Evolutionary conservation across 2,888 invertebrate species (phyloP).

Genomic region (Drosophila demipolita): DNA sequence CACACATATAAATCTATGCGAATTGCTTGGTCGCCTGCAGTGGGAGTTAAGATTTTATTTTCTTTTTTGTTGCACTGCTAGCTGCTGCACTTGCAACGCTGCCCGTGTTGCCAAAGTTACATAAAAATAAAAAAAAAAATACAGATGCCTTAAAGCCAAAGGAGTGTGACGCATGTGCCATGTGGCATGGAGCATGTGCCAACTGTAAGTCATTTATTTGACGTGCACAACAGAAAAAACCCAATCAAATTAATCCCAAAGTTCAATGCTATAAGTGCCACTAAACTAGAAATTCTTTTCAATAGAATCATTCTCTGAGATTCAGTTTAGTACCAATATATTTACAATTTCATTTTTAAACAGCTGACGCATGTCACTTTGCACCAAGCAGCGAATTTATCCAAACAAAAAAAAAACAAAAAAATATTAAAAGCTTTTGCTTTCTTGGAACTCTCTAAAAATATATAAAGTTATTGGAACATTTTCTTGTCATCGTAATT

Average conservation of each 20-base stretch:
- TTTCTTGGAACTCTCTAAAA: constrained; percentile 7
- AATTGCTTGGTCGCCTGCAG: constrained; percentile 7
- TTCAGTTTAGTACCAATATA: background rate
- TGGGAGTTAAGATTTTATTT: constrained; percentile 16
- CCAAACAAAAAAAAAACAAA: background rate
- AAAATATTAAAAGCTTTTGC: background rate
- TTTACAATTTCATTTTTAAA: background rate
- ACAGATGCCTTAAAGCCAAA: background rate
- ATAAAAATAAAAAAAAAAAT: constrained; percentile 12
- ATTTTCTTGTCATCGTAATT: background rate
- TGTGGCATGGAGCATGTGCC: background rate
- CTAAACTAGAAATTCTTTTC: background rate
- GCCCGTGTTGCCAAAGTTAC: constrained; percentile 27
- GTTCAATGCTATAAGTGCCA: background rate
- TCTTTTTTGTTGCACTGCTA: constrained; percentile 10
- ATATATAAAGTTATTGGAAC: background rate
- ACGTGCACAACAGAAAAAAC: constrained; percentile 10
- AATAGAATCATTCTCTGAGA: background rate
- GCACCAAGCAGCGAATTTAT: constrained; percentile 17
- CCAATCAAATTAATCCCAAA: constrained; percentile 21
- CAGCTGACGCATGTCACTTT: constrained; percentile 24
- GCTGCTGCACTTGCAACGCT: constrained; percentile 44
- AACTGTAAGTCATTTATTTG: constrained; percentile 4
- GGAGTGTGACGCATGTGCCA: constrained; percentile 2
- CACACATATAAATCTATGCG: constrained; percentile 1